A percentile compares a stretch with the other conserved stretches of the same genome.
Evolutionary conservation across 2,113 vertebrate genomes (phyloP).

Genomic region (Eupsittula cactorum): DNA sequence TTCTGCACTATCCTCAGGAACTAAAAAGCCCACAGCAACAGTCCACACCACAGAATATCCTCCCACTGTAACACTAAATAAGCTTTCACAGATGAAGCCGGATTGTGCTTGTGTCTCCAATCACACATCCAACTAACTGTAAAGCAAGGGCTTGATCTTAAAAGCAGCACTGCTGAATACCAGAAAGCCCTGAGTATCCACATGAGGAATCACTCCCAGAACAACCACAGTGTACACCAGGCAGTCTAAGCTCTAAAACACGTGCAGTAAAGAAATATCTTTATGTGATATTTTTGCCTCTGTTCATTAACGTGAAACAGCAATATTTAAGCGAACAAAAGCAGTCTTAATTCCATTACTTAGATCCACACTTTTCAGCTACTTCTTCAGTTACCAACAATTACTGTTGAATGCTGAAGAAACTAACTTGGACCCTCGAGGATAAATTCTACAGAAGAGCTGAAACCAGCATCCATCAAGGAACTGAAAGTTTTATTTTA

Average conservation of each 20-base stretch:
- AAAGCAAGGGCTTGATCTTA: not conserved
- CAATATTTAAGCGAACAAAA: not conserved
- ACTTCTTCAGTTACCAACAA: not conserved
- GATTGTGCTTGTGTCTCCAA: not conserved
- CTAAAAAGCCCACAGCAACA: not conserved
- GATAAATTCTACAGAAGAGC: not conserved
- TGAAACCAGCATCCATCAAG: not conserved
- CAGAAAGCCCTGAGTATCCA: rapidly evolving
- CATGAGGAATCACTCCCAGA: not conserved
- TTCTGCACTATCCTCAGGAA: not conserved
- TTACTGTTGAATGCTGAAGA: not conserved
- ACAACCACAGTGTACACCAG: rapidly evolving
- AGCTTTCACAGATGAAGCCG: not conserved
- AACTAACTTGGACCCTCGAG: not conserved
- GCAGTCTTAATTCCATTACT: not conserved
- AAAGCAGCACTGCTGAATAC: not conserved
- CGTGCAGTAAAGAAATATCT: not conserved
- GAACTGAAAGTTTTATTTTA: not conserved
- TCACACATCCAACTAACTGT: not conserved
- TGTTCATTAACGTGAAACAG: not conserved
- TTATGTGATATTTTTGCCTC: not conserved
- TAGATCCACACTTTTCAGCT: not conserved
- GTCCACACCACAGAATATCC: not conserved
- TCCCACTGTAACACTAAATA: not conserved
- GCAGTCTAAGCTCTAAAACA: not conserved